These are phyloP conservation scores for Caenorhabditis imperialis DNA, from an alignment of 2,888 invertebrate species.

Conservation along the genomic window DNA sequence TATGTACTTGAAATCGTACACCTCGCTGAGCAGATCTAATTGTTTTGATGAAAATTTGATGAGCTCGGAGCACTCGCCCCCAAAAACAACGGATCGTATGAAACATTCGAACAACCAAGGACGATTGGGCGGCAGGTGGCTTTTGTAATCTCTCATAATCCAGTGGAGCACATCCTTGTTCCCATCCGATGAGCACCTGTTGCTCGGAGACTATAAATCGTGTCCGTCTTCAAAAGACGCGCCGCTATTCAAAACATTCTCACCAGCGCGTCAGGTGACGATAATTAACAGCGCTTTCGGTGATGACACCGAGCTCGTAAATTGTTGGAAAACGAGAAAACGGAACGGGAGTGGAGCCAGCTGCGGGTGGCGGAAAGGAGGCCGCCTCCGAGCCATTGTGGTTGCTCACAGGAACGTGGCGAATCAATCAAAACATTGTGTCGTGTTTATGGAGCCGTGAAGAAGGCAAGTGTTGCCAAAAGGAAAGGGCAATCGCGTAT, in stretches of 20 bases:
- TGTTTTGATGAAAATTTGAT: slow-evolving; percentile 52
- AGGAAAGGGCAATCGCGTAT: not conserved
- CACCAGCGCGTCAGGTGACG: slow-evolving; percentile 48
- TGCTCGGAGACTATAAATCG: slow-evolving; percentile 44
- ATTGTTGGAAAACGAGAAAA: slow-evolving; percentile 43
- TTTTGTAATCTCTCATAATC: too few species aligned
- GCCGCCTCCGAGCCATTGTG: slow-evolving; percentile 28
- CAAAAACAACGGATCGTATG: not conserved
- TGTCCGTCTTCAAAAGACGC: slow-evolving; percentile 28
- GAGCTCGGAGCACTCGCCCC: slow-evolving; percentile 10
- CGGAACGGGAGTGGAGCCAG: slow-evolving; percentile 22
- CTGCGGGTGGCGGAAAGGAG: slow-evolving; percentile 29
- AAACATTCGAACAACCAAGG: slow-evolving; percentile 9
- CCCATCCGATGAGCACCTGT: slow-evolving; percentile 43
- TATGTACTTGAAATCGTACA: slow-evolving; percentile 50
- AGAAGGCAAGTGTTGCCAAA: slow-evolving; percentile 1
- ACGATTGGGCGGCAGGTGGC: slow-evolving; percentile 5
- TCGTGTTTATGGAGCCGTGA: slow-evolving; percentile 50
- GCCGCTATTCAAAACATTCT: slow-evolving; percentile 11
- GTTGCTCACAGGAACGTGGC: slow-evolving; percentile 37
- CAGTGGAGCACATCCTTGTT: slow-evolving; percentile 22
- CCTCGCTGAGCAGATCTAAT: slow-evolving; percentile 37
- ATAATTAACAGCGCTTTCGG: slow-evolving; percentile 42
- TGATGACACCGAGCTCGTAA: slow-evolving; percentile 37
- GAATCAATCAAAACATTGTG: slow-evolving; percentile 51